Conservation (phyloP, 2,113 vertebrate species). For the Pycnonotus jocosus region DNA sequence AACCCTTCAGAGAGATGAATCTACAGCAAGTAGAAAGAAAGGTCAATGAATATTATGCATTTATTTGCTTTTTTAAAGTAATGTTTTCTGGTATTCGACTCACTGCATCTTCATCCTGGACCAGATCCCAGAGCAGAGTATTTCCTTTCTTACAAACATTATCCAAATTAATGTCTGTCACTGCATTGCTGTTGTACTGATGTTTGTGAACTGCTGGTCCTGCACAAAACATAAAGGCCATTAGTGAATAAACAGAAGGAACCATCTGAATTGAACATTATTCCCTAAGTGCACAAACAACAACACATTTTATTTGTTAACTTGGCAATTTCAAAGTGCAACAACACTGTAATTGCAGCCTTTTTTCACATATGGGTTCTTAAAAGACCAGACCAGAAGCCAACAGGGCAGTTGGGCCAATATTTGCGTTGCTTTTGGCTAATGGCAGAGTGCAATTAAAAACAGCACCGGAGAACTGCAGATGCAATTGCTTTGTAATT, state of each 20-base stretch:
- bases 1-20: conserved; percentile 97
- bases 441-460: neutral
- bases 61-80: neutral
- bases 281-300: neutral
- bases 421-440: neutral
- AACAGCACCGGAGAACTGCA: neutral
- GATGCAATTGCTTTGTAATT: neutral
- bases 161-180: conserved; percentile 98
- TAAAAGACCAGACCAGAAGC: neutral
- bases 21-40: conserved; percentile 70
- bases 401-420: neutral
- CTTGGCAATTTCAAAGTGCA: neutral
- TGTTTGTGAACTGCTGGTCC: conserved; percentile 97
- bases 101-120: conserved; percentile 98
- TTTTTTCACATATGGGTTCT: neutral
- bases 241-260: conserved; percentile 21
- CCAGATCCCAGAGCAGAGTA: conserved; percentile 97
- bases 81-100: conserved; percentile 52
- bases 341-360: neutral
- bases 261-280: neutral
- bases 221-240: conserved; percentile 61
- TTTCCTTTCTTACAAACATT: conserved; percentile 99
- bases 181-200: conserved; percentile 89
- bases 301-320: neutral
- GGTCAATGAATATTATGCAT: conserved; percentile 21